Conservation (phyloP, 2,113 vertebrate genomes). For the Verasper variegatus region DNA sequence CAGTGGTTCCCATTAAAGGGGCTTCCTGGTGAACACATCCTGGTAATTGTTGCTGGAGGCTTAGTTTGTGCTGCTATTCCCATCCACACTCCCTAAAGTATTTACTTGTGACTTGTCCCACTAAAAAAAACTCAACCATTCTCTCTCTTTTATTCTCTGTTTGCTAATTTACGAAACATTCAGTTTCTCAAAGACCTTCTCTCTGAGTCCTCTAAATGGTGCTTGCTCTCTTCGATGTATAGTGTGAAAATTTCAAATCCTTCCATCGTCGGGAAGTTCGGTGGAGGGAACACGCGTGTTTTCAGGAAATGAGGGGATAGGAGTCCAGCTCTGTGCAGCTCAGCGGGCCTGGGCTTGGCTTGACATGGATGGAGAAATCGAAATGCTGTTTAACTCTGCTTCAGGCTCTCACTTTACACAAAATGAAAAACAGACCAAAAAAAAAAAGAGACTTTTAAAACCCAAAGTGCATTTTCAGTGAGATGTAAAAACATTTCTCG, state of each 20-base stretch:
- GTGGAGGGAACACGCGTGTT: slow-evolving; percentile 16
- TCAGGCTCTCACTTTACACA: slow-evolving; percentile 16
- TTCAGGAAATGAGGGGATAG: slow-evolving; percentile 27
- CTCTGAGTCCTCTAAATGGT: background rate
- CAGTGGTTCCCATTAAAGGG: background rate
- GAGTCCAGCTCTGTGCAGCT: background rate
- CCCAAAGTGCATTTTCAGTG: slow-evolving; percentile 31
- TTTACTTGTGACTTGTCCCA: slow-evolving; percentile 39
- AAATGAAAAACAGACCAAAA: background rate
- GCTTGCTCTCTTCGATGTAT: no score
- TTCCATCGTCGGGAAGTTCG: background rate
- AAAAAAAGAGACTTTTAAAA: background rate
- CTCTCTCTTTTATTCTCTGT: background rate
- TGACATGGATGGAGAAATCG: slow-evolving; percentile 30
- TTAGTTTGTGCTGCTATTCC: slow-evolving; percentile 65
- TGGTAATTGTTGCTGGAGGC: slow-evolving; percentile 45
- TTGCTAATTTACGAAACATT: background rate
- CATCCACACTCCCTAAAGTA: slow-evolving; percentile 56
- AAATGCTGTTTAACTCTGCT: slow-evolving; percentile 40
- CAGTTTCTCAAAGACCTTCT: background rate
- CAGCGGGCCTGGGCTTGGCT: slow-evolving; percentile 46
- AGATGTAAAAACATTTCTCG: background rate
- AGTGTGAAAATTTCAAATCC: no score
- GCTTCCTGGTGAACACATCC: slow-evolving; percentile 34
- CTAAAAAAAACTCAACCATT: background rate